Evolutionary conservation across 2,797 vertebrate species (phyloP), one percentile per base, ranked within the genome.

Genomic region (Myotis vivesi): DNA sequence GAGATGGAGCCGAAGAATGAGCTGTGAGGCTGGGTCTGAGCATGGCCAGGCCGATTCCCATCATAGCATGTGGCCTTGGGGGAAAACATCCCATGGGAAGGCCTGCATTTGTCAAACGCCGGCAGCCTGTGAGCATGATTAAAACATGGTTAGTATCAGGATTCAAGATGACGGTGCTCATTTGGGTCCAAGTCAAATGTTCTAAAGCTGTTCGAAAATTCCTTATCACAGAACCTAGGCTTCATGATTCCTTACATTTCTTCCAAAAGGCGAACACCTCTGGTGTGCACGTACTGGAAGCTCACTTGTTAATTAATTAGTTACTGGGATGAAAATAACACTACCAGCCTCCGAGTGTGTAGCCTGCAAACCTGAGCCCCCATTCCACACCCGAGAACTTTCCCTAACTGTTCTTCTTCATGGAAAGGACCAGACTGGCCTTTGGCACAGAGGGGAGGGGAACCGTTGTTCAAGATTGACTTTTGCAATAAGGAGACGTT

Each of bases 21-120:
- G 36, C 38, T 13, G 41, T 2, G 13, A 5, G 23, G 6, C 10
- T 0, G 3, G 2, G 12, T 82, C 8, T 30, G 28, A 69, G 30
- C 36, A 13, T 6, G 23, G 23, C 13, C 20, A 8, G 13, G 25
- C 25, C 0, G 5, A 1, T 10, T 77, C 4, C 87, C 0, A 0
- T 6, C 64, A 5, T 7, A 41, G 44, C 49, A 8, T 22, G 6
- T 19, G 12, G 30, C 38, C 23, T 20, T 1, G 30, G 36, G n/a
- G 38, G 30, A 3, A 62, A 22, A 6, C 20, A 33, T 6, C 11
- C 33, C 3, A 6, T 1, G 33, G 33, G 22, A 36, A 11, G 0
- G 25, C 10, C 75, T 53, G 25, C 30, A 13, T 46, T 46, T 64
- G 51, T 33, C 69, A 82, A 17, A 89, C 19, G 15, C 3, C 1